A percentile compares a stretch with the other conserved stretches of the same genome.
These are phyloP conservation scores for Labrus mixtus DNA, from an alignment of 2,113 vertebrate genomes.

Conservation along the genomic window DNA sequence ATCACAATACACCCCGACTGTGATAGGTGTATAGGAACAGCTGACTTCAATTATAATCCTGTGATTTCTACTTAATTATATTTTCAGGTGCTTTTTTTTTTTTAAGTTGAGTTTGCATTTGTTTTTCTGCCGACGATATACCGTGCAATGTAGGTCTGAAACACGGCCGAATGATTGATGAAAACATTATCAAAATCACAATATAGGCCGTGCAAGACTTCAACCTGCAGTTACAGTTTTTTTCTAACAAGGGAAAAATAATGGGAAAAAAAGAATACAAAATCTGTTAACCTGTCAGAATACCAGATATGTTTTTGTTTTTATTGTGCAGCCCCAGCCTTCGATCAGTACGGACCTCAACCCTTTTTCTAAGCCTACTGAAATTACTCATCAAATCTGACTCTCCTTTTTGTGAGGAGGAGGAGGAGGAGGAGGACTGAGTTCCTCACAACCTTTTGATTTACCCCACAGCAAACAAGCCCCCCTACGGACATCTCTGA, in stretches of 20 bases:
- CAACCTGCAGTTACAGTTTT: too few relatives aligned
- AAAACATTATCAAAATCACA: not conserved
- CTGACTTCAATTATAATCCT: not conserved
- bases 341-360: too few relatives aligned
- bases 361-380: too few relatives aligned
- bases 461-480: not conserved
- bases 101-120: not conserved
- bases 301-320: too few relatives aligned
- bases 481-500: not conserved
- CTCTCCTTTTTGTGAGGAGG: not conserved
- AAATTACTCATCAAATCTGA: too few relatives aligned
- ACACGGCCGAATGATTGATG: not conserved
- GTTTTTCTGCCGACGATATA: not conserved
- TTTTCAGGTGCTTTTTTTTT: not conserved
- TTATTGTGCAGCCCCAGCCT: too few relatives aligned
- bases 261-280: too few relatives aligned
- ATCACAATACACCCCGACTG: conserved; percentile 11
- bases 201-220: not conserved
- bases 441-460: not conserved
- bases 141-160: not conserved
- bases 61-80: not conserved
- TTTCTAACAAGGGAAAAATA: too few relatives aligned
- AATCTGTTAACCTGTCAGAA: too few relatives aligned
- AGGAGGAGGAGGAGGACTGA: not conserved
- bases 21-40: not conserved